A percentile compares a stretch with the other conserved stretches of the same genome.
These are phyloP conservation scores for Gibbula magus DNA, from an alignment of 2,888 invertebrate species.

Conservation along the genomic window DNA sequence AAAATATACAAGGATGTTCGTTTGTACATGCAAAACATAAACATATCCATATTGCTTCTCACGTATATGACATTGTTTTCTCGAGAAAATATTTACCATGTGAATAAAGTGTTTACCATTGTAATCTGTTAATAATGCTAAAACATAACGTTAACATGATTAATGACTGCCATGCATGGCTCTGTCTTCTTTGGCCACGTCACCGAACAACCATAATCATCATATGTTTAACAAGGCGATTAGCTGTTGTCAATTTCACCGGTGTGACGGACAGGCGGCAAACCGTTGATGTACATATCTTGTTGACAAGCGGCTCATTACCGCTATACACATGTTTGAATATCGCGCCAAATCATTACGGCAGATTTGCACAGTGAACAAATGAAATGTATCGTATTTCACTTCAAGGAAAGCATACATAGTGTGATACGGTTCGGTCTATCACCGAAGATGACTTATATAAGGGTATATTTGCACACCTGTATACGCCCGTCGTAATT, in stretches of 20 bases:
- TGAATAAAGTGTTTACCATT: too few species aligned
- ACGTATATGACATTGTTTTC: too few species aligned
- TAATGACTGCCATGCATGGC: too few species aligned
- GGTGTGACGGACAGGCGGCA: not conserved
- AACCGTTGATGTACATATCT: conserved; percentile 10
- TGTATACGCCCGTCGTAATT: not conserved
- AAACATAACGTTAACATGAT: too few species aligned
- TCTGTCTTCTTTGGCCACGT: too few species aligned
- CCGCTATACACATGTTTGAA: conserved; percentile 12
- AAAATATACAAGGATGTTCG: too few species aligned
- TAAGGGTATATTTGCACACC: conserved; percentile 2
- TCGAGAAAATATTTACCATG: too few species aligned
- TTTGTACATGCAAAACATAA: too few species aligned
- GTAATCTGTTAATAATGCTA: too few species aligned
- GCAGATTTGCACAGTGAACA: conserved; percentile 17
- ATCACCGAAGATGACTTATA: not conserved
- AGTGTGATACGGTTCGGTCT: not conserved
- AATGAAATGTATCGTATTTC: conserved; percentile 13
- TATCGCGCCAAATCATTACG: conserved; percentile 15
- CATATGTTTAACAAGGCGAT: conserved; percentile 2
- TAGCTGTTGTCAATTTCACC: conserved; percentile 7
- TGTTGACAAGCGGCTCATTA: conserved; percentile 8
- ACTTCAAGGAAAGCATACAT: conserved; percentile 5
- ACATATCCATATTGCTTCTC: too few species aligned
- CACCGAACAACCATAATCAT: not conserved